Conservation (phyloP, 2,888 invertebrate species). For the Hymenopus coronatus region DNA sequence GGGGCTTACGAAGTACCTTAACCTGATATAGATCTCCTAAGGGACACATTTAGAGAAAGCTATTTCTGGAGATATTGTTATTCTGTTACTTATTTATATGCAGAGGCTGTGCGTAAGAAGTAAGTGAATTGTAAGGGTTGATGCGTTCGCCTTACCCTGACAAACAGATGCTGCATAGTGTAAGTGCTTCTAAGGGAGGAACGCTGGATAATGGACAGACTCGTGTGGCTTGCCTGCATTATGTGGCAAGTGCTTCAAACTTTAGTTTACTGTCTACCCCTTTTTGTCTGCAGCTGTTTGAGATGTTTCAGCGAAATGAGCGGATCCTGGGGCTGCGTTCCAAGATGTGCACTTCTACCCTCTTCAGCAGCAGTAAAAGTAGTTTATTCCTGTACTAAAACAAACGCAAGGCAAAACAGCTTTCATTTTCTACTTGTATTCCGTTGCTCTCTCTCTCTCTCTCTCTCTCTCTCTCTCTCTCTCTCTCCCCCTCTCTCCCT, state of each 20-base stretch:
- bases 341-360: background rate
- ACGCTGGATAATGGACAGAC: background rate
- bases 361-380: background rate
- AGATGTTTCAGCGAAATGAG: background rate
- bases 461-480: too few species aligned
- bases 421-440: background rate
- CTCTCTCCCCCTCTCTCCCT: too few species aligned
- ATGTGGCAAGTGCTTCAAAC: background rate
- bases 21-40: too few species aligned
- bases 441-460: too few species aligned
- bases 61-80: too few species aligned
- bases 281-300: background rate
- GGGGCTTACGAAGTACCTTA: too few species aligned
- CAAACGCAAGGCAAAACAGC: background rate
- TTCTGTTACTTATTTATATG: too few species aligned
- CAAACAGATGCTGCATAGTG: background rate
- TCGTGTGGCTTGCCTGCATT: background rate
- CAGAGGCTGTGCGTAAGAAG: too few species aligned
- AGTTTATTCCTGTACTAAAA: background rate
- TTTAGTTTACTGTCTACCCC: background rate
- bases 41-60: too few species aligned
- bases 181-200: background rate
- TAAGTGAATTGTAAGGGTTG: background rate
- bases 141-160: background rate
- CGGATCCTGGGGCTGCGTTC: background rate